These are phyloP conservation scores for Calosoma granatense DNA, from an alignment of 1,140 invertebrate genomes.

Conservation along the genomic window DNA sequence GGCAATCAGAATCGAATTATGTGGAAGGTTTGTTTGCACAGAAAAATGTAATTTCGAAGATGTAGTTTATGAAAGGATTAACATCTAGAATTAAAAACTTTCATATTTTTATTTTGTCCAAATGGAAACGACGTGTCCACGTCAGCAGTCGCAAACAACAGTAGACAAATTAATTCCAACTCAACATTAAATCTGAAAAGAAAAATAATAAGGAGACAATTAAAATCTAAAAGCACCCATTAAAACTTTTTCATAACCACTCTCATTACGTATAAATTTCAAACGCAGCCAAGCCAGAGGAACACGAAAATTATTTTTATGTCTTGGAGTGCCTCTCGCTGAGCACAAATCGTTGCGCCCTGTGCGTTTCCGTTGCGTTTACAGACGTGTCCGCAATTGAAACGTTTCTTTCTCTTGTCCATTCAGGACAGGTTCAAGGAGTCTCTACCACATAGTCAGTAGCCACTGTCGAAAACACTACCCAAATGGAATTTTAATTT, in stretches of 20 bases:
- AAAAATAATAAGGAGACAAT: slow-evolving; percentile 9
- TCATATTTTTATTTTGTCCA: background rate
- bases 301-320: slow-evolving; percentile 5
- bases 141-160: slow-evolving; percentile 7
- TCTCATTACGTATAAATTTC: slow-evolving; percentile 8
- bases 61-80: background rate
- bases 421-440: too few species aligned
- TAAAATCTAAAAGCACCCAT: slow-evolving; percentile 4
- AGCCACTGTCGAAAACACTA: too few species aligned
- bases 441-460: too few species aligned
- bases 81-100: background rate
- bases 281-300: background rate
- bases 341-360: background rate
- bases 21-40: too few species aligned
- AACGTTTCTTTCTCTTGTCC: too few species aligned
- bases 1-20: too few species aligned
- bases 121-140: background rate
- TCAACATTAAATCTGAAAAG: slow-evolving; percentile 6
- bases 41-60: too few species aligned
- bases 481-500: too few species aligned
- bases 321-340: background rate
- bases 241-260: slow-evolving; percentile 9
- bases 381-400: too few species aligned
- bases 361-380: background rate
- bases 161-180: slow-evolving; percentile 8